Percentiles rank a stretch among this genome's conserved stretches.
Evolutionary conservation across 2,113 vertebrate species (phyloP).

Genomic region (Larimichthys polyactis): DNA sequence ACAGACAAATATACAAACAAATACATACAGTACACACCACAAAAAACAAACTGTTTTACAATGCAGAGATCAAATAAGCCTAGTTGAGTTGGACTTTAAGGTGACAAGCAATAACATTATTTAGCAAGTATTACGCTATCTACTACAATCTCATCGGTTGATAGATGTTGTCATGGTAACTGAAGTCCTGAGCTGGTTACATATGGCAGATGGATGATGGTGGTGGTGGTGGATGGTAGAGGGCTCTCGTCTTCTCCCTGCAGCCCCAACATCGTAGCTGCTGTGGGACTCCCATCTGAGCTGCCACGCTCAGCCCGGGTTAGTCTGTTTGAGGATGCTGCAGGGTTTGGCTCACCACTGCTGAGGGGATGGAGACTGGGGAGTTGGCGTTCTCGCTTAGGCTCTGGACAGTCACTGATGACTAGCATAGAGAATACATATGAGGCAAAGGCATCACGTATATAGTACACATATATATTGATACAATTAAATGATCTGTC

Average conservation of each 20-base stretch:
- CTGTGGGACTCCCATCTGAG: slow-evolving; percentile 60
- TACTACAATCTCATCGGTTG: not conserved
- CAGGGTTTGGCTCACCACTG: slow-evolving; percentile 33
- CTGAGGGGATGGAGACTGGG: slow-evolving; percentile 47
- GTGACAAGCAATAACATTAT: not conserved
- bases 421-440: slow-evolving; percentile 41
- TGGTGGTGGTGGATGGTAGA: not conserved
- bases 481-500: not conserved
- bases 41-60: not conserved
- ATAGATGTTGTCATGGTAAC: not conserved
- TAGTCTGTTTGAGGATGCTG: slow-evolving; percentile 17
- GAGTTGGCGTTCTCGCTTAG: slow-evolving; percentile 70
- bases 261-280: slow-evolving; percentile 42
- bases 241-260: slow-evolving; percentile 43
- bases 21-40: not conserved
- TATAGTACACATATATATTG: too few species aligned
- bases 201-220: slow-evolving; percentile 24
- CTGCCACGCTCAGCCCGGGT: slow-evolving; percentile 12
- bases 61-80: not conserved
- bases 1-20: not conserved
- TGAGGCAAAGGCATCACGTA: not conserved
- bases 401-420: slow-evolving; percentile 69
- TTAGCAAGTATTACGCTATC: not conserved
- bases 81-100: not conserved
- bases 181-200: slow-evolving; percentile 4